Percentiles rank a stretch among this genome's conserved stretches.
Conservation (phyloP, 2,888 invertebrate species). For the Bellardia pandia region DNA sequence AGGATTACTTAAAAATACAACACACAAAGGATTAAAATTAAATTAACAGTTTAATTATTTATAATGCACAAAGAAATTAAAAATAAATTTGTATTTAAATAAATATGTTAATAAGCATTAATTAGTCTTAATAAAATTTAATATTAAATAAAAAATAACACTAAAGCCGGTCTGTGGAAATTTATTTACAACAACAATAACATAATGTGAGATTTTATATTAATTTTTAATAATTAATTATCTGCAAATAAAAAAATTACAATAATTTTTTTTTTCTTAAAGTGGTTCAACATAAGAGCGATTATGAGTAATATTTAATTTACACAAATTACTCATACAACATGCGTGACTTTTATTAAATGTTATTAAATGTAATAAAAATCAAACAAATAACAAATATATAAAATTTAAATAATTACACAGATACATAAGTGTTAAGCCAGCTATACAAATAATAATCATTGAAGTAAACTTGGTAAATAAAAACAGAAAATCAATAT, state of each 20-base stretch:
- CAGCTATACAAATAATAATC: too few species aligned
- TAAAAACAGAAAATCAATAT: background rate
- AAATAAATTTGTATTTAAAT: background rate
- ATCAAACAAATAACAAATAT: background rate
- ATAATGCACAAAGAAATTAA: background rate
- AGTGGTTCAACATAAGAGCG: background rate
- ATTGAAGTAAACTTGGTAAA: background rate
- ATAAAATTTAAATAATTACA: background rate
- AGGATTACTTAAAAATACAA: background rate
- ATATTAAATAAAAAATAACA: too few species aligned
- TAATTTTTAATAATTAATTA: slow-evolving; percentile 5
- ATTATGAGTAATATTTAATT: slow-evolving; percentile 30
- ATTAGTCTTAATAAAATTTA: too few species aligned
- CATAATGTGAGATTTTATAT: background rate
- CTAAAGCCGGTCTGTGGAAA: too few species aligned
- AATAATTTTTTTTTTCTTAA: background rate
- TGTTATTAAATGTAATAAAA: background rate
- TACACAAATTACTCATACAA: slow-evolving; percentile 27
- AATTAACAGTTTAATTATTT: too few species aligned
- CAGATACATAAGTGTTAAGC: too few species aligned
- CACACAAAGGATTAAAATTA: background rate
- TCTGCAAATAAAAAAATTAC: too few species aligned
- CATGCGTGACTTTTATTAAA: background rate
- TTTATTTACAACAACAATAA: background rate
- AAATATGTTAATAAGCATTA: background rate